Conservation (phyloP, 2,888 invertebrate species). For the Agrochola macilenta region DNA sequence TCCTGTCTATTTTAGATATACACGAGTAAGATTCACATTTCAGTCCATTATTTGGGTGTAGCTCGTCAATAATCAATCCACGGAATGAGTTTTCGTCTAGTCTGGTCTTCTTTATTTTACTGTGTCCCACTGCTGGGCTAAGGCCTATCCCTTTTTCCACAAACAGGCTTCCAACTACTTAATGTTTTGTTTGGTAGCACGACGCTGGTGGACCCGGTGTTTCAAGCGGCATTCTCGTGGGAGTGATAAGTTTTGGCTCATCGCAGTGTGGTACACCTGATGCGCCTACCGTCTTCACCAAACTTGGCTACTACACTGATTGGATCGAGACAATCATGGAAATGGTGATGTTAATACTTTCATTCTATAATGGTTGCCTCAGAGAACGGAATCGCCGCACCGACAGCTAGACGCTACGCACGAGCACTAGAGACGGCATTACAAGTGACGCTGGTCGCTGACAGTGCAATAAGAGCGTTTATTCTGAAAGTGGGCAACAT, state of each 20-base stretch:
- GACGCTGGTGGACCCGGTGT: constrained; percentile 69
- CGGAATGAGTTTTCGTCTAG: background rate
- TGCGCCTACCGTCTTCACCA: constrained; percentile 77
- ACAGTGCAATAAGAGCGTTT: too few relatives aligned
- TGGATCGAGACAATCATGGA: constrained; percentile 74
- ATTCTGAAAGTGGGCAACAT: too few relatives aligned
- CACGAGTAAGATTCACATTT: background rate
- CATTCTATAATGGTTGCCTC: background rate
- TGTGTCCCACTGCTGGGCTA: background rate
- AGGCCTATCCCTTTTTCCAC: background rate
- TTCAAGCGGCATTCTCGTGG: constrained; percentile 64
- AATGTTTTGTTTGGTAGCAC: constrained; percentile 33
- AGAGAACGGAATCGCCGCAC: background rate
- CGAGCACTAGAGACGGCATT: too few relatives aligned
- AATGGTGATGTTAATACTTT: constrained; percentile 58
- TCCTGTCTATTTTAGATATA: background rate
- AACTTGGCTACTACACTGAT: constrained; percentile 67
- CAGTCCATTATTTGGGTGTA: background rate
- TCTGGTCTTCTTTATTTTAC: background rate
- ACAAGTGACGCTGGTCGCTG: too few relatives aligned
- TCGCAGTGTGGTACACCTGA: constrained; percentile 70
- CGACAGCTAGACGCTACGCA: background rate
- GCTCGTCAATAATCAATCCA: too few relatives aligned
- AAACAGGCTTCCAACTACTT: background rate
- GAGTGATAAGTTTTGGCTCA: constrained; percentile 76